A percentile compares a stretch with the other conserved stretches of the same genome.
Conservation (phyloP, 1,140 invertebrate genomes). For the Mylabris phalerata region DNA sequence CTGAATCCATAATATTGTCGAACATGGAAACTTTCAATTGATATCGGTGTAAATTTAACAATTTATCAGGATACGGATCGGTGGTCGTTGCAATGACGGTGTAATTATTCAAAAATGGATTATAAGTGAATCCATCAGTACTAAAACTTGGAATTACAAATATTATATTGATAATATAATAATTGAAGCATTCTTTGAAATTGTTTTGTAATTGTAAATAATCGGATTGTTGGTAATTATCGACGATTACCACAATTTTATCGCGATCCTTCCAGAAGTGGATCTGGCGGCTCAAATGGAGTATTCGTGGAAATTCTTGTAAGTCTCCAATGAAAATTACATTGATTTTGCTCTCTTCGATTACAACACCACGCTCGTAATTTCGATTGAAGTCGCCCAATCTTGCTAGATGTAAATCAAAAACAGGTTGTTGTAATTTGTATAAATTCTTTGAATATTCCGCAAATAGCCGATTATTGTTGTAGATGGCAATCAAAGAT, state of each 20-base stretch:
- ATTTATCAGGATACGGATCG: conserved; percentile 4
- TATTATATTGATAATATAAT: conserved; percentile 3
- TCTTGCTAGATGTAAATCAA: too few relatives aligned
- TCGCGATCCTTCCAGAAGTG: conserved; percentile 7
- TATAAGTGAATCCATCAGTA: neutral
- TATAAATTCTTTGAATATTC: too few relatives aligned
- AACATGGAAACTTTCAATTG: conserved; percentile 8
- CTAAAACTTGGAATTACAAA: neutral
- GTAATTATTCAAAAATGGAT: conserved; percentile 2
- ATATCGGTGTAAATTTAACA: conserved; percentile 1
- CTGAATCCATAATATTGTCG: neutral
- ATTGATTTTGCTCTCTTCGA: conserved; percentile 5
- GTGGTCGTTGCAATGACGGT: neutral
- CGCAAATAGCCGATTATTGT: too few relatives aligned
- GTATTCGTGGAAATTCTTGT: neutral
- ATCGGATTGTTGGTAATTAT: neutral
- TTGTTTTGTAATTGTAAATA: neutral
- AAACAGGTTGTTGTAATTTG: too few relatives aligned
- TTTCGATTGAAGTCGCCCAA: neutral
- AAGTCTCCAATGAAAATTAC: neutral
- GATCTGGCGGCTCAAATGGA: neutral
- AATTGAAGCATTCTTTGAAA: neutral
- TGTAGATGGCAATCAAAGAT: too few relatives aligned
- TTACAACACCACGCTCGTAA: neutral
- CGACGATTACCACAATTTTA: neutral